phyloP scores from a whole-genome alignment of 2,797 vertebrate genomes.

The Poecilia wingei region DNA sequence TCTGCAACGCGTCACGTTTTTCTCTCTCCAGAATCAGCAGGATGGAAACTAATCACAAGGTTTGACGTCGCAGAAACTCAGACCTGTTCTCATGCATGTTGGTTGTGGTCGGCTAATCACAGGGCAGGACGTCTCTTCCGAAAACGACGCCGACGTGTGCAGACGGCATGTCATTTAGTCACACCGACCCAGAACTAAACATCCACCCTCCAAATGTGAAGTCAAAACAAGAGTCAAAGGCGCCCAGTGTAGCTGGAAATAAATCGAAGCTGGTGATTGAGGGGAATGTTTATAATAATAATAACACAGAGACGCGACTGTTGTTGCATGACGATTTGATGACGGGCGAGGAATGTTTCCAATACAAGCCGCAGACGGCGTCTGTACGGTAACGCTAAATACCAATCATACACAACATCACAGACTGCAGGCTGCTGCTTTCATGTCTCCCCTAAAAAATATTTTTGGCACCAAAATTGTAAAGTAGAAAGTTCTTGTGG shows the following conservation, averaged over 20 bases:
- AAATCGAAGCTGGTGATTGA: neutral
- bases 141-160: neutral
- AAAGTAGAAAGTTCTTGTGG: neutral
- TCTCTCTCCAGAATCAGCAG: neutral
- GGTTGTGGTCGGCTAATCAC: neutral
- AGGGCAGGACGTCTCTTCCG: neutral
- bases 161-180: neutral
- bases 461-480: neutral
- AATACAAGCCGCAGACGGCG: too few species aligned
- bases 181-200: neutral
- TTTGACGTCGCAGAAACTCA: neutral
- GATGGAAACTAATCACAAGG: neutral
- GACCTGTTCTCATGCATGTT: neutral
- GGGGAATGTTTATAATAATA: neutral
- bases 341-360: neutral
- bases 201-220: neutral
- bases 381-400: neutral
- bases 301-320: neutral
- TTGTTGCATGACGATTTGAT: neutral
- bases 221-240: neutral
- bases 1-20: neutral
- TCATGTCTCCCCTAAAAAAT: neutral
- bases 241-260: neutral
- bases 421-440: neutral
- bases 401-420: too few species aligned